These are phyloP conservation scores for Megaustenia siamemsis DNA, from an alignment of 2,888 invertebrate genomes.

Conservation along the genomic window DNA sequence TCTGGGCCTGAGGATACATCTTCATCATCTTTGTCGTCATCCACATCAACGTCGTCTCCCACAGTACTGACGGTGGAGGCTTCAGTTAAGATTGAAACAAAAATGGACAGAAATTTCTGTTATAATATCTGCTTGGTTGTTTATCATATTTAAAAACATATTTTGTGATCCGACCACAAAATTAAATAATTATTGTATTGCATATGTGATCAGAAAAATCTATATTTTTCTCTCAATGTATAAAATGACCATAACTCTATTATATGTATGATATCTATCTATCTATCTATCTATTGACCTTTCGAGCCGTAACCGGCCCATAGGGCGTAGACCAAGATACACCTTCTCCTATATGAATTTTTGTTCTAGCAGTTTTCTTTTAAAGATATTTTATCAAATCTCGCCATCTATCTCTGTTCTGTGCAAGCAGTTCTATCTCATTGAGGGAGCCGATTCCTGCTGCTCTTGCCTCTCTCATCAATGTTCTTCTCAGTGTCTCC, in stretches of 20 bases:
- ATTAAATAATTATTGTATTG: background rate
- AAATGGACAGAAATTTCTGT: background rate
- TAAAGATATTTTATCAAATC: too few species aligned
- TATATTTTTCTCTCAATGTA: background rate
- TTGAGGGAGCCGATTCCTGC: too few species aligned
- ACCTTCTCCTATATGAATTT: too few species aligned
- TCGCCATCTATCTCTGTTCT: too few species aligned
- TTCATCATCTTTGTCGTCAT: background rate
- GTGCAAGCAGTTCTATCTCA: too few species aligned
- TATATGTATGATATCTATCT: too few species aligned
- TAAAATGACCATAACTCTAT: slow-evolving; percentile 15
- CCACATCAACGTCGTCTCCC: background rate
- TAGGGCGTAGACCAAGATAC: too few species aligned
- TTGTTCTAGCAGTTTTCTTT: too few species aligned
- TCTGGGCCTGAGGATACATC: slow-evolving; percentile 5
- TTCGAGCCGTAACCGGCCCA: too few species aligned
- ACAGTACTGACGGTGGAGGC: background rate
- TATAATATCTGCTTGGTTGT: background rate
- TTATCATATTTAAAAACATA: background rate
- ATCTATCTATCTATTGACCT: too few species aligned
- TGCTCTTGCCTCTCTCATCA: too few species aligned
- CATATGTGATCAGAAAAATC: background rate
- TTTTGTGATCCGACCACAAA: background rate
- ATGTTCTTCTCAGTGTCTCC: too few species aligned
- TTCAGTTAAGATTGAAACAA: background rate